Evolutionary conservation across 2,797 vertebrate species (phyloP), one percentile per base, ranked within the genome.

Genomic region (Coccyzus lansbergi): DNA sequence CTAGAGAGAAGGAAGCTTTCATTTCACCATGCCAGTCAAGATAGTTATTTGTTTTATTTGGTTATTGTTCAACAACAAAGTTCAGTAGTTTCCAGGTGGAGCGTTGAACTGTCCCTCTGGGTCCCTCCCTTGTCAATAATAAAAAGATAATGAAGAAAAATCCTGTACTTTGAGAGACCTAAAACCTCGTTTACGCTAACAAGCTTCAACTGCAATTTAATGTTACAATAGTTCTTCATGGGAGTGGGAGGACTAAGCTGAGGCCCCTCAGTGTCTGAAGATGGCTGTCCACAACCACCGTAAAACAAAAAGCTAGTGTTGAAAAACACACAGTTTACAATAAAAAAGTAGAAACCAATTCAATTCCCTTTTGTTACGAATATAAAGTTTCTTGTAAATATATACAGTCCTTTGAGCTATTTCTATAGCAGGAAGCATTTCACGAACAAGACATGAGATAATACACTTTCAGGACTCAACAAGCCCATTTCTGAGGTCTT

Each of bases 271-370:
- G 92, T 94, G 84, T 62, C 89, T 82, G 96, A 96, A 92, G 97
- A 94, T 94, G 96, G 96, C 97, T 95, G 93, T 93, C 96, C 97
- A 92, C 95, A 94, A 81, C 97, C 94, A 97, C 97, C 97, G 8
- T 90, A 96, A 97, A 98, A 96, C 95, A 97, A 97, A 98, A 98
- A 97, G 95, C 96, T 90, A 96, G 97, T 96, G 97, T 98, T 97
- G 98, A 98, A 98, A 98, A 98, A 98, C 96, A 55, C 97, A 98
- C 98, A 97, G 97, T 98, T 98, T 98, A 98, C 98, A 98, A 98
- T 98, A 98, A 98, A 98, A 98, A 98, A 98, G 98, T 98, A 98
- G 98, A 98, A 98, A 98, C 98, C 96, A 98, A 98, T 98, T 98
- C 96, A 98, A 97, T 98, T 98, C 96, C 97, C 96, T 97, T 97